phyloP scores from a whole-genome alignment of 2,888 invertebrate species.

The Scaptomyza cyrtandrae region DNA sequence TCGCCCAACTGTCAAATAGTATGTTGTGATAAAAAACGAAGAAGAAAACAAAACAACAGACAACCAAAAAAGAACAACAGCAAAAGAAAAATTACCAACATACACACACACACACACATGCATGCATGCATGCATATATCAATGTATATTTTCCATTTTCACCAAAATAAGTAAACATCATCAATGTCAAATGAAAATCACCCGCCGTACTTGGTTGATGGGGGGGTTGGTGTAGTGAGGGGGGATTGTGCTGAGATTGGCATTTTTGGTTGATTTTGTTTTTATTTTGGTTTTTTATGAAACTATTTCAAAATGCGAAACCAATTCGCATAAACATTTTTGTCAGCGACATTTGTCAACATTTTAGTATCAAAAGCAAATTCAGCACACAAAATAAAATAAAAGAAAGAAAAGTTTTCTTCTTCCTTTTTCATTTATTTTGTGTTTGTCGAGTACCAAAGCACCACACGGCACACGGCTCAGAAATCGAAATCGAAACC shows the following conservation, averaged over 20 bases:
- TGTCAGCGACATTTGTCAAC: conserved; percentile 70
- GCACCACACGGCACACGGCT: conserved; percentile 26
- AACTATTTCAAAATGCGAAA: conserved; percentile 80
- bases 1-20: conserved; percentile 56
- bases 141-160: conserved; percentile 75
- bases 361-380: conserved; percentile 66
- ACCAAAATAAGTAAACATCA: conserved; percentile 81
- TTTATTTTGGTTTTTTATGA: conserved; percentile 64
- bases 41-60: conserved; percentile 40
- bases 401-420: conserved; percentile 64
- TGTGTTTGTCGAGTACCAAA: conserved; percentile 10
- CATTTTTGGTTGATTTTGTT: conserved; percentile 30
- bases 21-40: conserved; percentile 40
- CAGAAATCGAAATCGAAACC: conserved; percentile 34
- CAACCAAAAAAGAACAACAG: conserved; percentile 24
- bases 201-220: conserved; percentile 37
- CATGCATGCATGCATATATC: neutral
- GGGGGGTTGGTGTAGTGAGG: neutral
- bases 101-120: conserved; percentile 9
- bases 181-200: conserved; percentile 82
- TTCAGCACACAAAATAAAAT: conserved; percentile 56
- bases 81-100: conserved; percentile 46
- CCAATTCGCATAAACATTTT: conserved; percentile 78
- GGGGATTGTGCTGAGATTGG: conserved; percentile 35
- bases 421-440: neutral